Evolutionary conservation across 2,113 vertebrate species (phyloP).

Genomic region (Pontoporia blainvillei): DNA sequence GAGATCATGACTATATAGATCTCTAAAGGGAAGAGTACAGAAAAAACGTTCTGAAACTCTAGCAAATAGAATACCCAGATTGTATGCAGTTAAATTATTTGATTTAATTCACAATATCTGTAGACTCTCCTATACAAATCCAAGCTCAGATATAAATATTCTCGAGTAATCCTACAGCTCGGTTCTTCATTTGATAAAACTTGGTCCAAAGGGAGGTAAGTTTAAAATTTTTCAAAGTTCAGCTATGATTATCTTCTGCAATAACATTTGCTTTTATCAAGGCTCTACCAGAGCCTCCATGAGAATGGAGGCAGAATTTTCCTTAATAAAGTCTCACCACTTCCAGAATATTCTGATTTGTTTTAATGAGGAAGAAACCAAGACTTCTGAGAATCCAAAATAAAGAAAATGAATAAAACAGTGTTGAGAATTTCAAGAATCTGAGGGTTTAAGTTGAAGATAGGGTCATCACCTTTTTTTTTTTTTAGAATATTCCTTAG

Average conservation of each 20-base stretch:
- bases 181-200: not conserved
- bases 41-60: not conserved
- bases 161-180: not conserved
- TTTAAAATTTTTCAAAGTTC: not conserved
- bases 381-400: not conserved
- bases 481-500: not conserved
- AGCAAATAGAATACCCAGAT: not conserved
- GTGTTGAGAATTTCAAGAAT: not conserved
- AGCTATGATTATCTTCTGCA: not conserved
- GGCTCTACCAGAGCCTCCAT: not conserved
- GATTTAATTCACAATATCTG: not conserved
- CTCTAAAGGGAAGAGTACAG: not conserved
- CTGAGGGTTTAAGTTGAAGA: not conserved
- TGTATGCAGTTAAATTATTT: not conserved
- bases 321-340: not conserved
- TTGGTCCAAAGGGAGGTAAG: not conserved
- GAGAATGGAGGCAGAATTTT: not conserved
- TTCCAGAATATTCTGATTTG: not conserved
- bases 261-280: not conserved
- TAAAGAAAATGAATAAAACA: not conserved
- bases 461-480: not conserved
- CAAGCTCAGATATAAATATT: not conserved
- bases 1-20: not conserved
- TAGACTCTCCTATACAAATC: not conserved
- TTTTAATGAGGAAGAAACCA: not conserved